Evolutionary conservation across 2,888 invertebrate species (phyloP), one percentile per base, ranked within the genome.

Genomic region (Sinotaia quadrata): DNA sequence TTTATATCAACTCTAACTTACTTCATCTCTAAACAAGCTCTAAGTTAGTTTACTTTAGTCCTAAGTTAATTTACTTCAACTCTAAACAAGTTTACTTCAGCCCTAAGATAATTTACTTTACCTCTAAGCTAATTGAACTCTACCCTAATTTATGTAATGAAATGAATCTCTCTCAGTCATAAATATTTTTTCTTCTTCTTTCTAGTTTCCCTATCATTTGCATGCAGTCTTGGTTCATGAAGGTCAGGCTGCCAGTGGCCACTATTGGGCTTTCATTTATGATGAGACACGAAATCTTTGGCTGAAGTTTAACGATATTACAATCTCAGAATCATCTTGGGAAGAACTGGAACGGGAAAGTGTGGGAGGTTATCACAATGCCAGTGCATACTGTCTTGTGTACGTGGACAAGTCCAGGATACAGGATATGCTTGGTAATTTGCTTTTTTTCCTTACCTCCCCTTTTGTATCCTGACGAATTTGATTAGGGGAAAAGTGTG

Each of bases 171-270:
- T 41, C 41, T 15, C 41, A 41, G 41, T 12, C 12, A 10, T 41
- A 15, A 41, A 41, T 12, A 41, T 41, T 41, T 15, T 41, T 41
- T n/a, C n/a, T 47, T 7, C 18, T 8, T 31, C 67, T 44, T 75
- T 76, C 27, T 79, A 88, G 87, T 80, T 81, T 67, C 85, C 86
- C 5, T 89, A 89, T 78, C 81, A 85, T 68, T 80, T 89, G 29
- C 89, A 89, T 78, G 89, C 89, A 24, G 89, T 89, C 54, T 78
- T 89, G 68, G 89, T 89, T 5, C 89, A 89, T 72, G 89, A 89
- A 75, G 89, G 89, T 27, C 89, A 89, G 74, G 89, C 89, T 15
- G 88, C 88, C 12, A 88, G 88, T 0, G 89, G 89, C 29, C 89
- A 89, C 80, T 89, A 89, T 82, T 89, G 89, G 89, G 89, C 89